Evolutionary conservation across 1,140 invertebrate genomes (phyloP).

Genomic region (Bombus superbus): DNA sequence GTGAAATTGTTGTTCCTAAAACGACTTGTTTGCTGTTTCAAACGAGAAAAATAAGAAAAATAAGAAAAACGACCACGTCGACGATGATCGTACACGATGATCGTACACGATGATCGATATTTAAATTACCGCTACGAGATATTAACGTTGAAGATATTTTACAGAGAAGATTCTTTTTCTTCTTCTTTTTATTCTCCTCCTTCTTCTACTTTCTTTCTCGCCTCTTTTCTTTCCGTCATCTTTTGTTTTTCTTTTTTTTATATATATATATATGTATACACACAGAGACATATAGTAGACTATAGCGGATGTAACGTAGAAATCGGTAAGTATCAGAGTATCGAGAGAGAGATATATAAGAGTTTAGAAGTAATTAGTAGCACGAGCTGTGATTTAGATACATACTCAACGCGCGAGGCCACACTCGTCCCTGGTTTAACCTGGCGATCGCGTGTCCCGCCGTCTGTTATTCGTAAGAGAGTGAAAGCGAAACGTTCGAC

Average conservation of each 20-base stretch:
- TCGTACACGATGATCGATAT: constrained; percentile 50
- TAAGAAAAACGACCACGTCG: constrained; percentile 14
- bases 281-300: constrained; percentile 39
- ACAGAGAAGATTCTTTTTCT: constrained; percentile 28
- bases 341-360: constrained; percentile 60
- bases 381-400: constrained; percentile 83
- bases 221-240: neutral
- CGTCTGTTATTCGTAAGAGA: constrained; percentile 51
- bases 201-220: neutral
- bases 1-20: constrained; percentile 70
- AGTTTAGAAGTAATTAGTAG: constrained; percentile 81
- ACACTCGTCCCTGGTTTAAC: neutral
- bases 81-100: constrained; percentile 31
- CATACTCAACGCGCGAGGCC: constrained; percentile 77
- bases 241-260: constrained; percentile 33
- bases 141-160: constrained; percentile 58
- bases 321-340: constrained; percentile 58
- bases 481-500: constrained; percentile 35
- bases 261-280: constrained; percentile 34
- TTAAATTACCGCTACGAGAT: constrained; percentile 65
- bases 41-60: neutral
- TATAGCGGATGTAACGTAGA: constrained; percentile 54
- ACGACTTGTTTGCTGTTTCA: constrained; percentile 55
- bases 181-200: neutral
- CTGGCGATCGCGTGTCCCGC: constrained; percentile 20